These are phyloP conservation scores for Artemisiospiza belli DNA, from an alignment of 2,113 vertebrate species.

Conservation along the genomic window DNA sequence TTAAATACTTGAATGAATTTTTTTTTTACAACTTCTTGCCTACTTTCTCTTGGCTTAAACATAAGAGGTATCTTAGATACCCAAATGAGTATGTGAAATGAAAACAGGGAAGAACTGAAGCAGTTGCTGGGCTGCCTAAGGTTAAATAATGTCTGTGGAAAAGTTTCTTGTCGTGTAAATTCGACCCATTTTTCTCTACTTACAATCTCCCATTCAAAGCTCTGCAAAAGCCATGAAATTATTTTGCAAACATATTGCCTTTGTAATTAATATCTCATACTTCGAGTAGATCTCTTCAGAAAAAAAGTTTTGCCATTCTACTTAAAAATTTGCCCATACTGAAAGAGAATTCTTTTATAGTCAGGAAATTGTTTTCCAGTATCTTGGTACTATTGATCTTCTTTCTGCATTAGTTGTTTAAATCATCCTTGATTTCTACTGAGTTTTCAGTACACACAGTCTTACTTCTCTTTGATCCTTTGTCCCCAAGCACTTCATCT, in stretches of 20 bases:
- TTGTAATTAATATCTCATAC: not conserved
- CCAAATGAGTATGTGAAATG: not conserved
- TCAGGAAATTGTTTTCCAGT: not conserved
- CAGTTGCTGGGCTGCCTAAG: not conserved
- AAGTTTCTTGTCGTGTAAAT: not conserved
- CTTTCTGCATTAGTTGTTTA: not conserved
- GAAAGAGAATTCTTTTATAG: not conserved
- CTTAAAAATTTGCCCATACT: not conserved
- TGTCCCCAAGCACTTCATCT: not conserved
- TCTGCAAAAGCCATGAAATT: not conserved
- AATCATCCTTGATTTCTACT: not conserved
- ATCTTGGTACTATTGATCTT: not conserved
- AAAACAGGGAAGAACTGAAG: not conserved
- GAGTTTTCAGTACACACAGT: not conserved
- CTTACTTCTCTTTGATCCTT: not conserved
- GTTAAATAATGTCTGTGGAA: not conserved
- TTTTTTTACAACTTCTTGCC: not conserved
- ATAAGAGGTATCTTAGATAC: not conserved
- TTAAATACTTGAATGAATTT: not conserved
- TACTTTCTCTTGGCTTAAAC: not conserved
- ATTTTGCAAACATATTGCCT: not conserved
- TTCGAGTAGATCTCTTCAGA: not conserved
- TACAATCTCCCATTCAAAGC: not conserved
- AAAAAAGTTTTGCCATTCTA: not conserved
- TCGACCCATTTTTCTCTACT: not conserved